Conservation (phyloP, 2,888 invertebrate genomes). For the Xestobium rufovillosum region DNA sequence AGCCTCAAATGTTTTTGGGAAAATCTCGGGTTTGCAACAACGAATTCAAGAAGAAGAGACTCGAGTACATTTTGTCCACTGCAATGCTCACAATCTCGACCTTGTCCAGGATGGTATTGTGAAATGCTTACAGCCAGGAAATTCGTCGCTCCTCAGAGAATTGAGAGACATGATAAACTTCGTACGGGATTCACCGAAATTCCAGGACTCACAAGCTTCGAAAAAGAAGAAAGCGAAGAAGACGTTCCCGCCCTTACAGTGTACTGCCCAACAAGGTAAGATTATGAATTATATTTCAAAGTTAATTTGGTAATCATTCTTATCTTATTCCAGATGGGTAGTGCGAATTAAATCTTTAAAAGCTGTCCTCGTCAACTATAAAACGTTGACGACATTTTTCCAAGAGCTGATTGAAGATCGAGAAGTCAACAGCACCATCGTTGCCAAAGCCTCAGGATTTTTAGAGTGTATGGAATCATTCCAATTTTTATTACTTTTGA, state of each 20-base stretch:
- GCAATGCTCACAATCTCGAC: constrained; percentile 1
- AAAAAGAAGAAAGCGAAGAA: constrained; percentile 5
- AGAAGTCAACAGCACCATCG: constrained; percentile 13
- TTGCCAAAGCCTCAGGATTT: constrained; percentile 18
- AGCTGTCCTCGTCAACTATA: constrained; percentile 13
- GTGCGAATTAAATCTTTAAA: constrained; percentile 19
- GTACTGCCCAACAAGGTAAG: constrained; percentile 10
- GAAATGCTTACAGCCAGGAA: no score
- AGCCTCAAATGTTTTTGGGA: background rate
- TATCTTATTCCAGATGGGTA: constrained; percentile 9
- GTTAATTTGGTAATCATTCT: constrained; percentile 1
- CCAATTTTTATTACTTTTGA: constrained; percentile 15
- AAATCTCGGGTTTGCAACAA: constrained; percentile 1
- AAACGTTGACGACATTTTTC: constrained; percentile 14
- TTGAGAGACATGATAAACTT: constrained; percentile 10
- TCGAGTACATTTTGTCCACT: background rate
- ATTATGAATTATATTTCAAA: constrained; percentile 4
- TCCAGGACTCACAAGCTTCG: constrained; percentile 8
- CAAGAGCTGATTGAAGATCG: constrained; percentile 15
- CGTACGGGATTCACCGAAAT: constrained; percentile 11
- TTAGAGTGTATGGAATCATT: constrained; percentile 13
- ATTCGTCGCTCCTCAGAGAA: constrained; percentile 6
- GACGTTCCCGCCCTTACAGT: constrained; percentile 9
- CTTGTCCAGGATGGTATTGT: background rate
- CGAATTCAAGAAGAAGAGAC: constrained; percentile 1